Evolutionary conservation across 1,140 invertebrate genomes (phyloP).

Genomic region (Drosophila watanabei): DNA sequence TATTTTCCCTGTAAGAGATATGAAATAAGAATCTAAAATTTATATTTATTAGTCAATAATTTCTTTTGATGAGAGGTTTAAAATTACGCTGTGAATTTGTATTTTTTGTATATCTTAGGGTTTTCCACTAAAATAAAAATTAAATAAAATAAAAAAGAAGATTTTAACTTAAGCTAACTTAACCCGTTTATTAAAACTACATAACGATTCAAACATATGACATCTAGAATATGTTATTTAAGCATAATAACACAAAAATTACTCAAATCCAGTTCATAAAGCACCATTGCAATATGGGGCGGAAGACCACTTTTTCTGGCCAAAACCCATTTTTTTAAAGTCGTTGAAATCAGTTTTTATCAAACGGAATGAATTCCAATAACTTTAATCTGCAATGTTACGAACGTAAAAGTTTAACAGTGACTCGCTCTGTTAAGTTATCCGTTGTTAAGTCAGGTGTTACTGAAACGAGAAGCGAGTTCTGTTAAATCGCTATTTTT

Average conservation of each 20-base stretch:
- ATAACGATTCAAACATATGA: background rate
- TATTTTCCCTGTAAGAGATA: background rate
- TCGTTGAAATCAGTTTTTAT: no score
- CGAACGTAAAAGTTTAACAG: no score
- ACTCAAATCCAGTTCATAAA: background rate
- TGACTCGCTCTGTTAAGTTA: no score
- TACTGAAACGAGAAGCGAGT: no score
- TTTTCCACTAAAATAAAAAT: no score
- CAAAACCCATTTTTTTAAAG: no score
- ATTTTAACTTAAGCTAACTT: background rate
- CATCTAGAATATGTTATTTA: background rate
- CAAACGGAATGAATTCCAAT: no score
- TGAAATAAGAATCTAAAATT: background rate
- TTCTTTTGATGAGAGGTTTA: background rate
- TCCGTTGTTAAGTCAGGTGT: no score
- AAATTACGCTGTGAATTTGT: background rate
- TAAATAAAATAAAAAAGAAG: background rate
- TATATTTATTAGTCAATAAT: constrained; percentile 3
- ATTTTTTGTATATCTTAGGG: background rate
- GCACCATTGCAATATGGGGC: no score
- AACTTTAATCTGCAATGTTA: no score
- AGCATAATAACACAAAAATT: background rate
- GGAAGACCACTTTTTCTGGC: no score
- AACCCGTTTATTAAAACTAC: background rate
- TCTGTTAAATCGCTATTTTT: no score